Conservation (phyloP, 1,140 invertebrate genomes). For the Drosophila sturtevanti region DNA sequence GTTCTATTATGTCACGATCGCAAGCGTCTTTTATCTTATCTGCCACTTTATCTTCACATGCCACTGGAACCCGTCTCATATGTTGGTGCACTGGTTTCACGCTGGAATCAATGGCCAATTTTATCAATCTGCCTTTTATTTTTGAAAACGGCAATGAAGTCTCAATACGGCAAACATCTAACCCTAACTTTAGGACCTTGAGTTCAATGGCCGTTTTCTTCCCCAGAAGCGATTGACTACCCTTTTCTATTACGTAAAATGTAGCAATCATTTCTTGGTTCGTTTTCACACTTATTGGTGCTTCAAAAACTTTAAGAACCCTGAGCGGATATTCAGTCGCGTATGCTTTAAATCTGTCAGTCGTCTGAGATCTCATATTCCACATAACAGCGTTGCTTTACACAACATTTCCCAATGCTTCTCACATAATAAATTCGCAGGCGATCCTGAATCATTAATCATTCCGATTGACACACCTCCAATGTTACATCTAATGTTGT, state of each 20-base stretch:
- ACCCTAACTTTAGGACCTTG: background rate
- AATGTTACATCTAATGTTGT: no score
- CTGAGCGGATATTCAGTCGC: background rate
- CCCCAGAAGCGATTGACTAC: no score
- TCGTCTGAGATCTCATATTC: background rate
- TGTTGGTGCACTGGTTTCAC: conserved; percentile 21
- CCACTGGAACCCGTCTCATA: conserved; percentile 24
- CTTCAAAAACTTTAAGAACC: no score
- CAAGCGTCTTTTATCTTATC: conserved; percentile 18
- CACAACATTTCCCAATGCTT: no score
- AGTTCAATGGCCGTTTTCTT: background rate
- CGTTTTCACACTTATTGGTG: no score
- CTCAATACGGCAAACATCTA: background rate
- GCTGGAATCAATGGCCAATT: conserved; percentile 14
- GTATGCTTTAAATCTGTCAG: background rate
- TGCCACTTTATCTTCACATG: conserved; percentile 23
- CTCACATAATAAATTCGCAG: no score
- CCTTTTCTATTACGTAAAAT: no score
- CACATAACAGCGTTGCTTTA: no score
- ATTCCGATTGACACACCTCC: no score
- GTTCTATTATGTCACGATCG: conserved; percentile 21
- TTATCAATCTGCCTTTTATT: conserved; percentile 18
- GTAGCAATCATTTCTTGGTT: no score
- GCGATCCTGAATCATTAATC: no score
- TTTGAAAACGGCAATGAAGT: conserved; percentile 17